Evolutionary conservation across 2,888 invertebrate genomes (phyloP), one percentile per base, ranked within the genome.

Genomic region (Troilus luridus): DNA sequence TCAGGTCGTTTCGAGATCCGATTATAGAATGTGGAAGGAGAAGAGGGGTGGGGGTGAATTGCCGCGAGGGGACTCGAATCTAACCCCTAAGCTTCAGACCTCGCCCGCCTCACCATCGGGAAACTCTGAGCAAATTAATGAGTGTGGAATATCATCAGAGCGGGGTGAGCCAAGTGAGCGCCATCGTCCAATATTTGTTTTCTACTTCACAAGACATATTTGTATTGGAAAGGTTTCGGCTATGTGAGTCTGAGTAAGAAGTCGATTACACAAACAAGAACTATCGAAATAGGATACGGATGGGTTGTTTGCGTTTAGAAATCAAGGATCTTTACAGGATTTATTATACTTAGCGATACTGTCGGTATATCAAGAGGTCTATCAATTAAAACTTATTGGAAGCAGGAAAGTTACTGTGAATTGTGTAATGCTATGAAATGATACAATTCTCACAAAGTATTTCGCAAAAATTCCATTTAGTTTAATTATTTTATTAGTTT

Each of bases 121-220:
- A 77, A 17, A 77, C 41, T 41, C 41, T 41, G 72, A 77, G 41
- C 41, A 77, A 77, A 77, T 77, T 77, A 77, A 77, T 77, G 41
- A 77, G 27, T 77, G 27, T 77, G 8, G 12, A 41, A 41, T 41
- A 77, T 41, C 27, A 41, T 77, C 72, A n/a, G 14, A 72, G 41
- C 17, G 1, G 7, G 8, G 27, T 24, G 3, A 7, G 41, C 2
- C 41, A 41, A 41, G 41, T 41, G 41, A 41, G 41, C 41, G 41
- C 41, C 5, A 41, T 41, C 41, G 27, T 7, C 17, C 17, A 77
- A 77, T 77, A 77, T 77, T 77, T 77, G 72, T 41, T 77, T 41
- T 67, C 9, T 24, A 17, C 72, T 77, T 41, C 72, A 27, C 72
- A n/a, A 41, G 17, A 27, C 17, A 41, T 77, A 41, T 41, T 77